Evolutionary conservation across 2,888 invertebrate genomes (phyloP), one percentile per base, ranked within the genome.

Genomic region (Synanthedon tipuliformis): DNA sequence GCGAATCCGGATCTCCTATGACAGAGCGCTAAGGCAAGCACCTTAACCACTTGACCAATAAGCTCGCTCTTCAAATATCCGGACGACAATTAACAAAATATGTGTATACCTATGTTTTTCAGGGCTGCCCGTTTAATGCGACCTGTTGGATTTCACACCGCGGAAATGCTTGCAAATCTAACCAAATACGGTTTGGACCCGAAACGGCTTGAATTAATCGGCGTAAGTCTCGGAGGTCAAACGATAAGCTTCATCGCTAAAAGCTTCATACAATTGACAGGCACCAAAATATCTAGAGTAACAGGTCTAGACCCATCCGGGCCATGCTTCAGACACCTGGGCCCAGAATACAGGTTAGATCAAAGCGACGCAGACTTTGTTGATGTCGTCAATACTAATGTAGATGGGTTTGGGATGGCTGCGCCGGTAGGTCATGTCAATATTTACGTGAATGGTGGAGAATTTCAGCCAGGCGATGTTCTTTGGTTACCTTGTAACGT

Each of bases 361-460:
- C 62, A 65, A 49, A 59, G 65, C 0, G 83, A 84, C 41, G 83
- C 78, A 0, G 81, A 83, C 48, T 78, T 80, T 41, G 81, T 84
- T 0, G 76, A 79, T 5, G 63, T 75, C 0, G 48, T 84, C 0
- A 55, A 60, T 2, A 83, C 83, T 0, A 83, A 83, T 54, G 77
- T 81, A 0, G 83, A 84, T 45, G 78, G 70, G 0, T 79, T 63
- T 3, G 83, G 83, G 0, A 78, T 78, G 73, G 79, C 81, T 0
- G 73, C 77, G 0, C 80, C 83, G 0, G 59, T 79, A 0, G 83
- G 80, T 1, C 81, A 83, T 59, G 69, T 78, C 0, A 78, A 78
- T 53, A 80, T 75, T 54, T 84, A 81, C 55, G 75, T 83, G 3
- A 84, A 84, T 23, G 83, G 83, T 0, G 83, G 83, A 1, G 52